phyloP scores from a whole-genome alignment of 2,113 vertebrate genomes.

The Leptocoma aspasia region DNA sequence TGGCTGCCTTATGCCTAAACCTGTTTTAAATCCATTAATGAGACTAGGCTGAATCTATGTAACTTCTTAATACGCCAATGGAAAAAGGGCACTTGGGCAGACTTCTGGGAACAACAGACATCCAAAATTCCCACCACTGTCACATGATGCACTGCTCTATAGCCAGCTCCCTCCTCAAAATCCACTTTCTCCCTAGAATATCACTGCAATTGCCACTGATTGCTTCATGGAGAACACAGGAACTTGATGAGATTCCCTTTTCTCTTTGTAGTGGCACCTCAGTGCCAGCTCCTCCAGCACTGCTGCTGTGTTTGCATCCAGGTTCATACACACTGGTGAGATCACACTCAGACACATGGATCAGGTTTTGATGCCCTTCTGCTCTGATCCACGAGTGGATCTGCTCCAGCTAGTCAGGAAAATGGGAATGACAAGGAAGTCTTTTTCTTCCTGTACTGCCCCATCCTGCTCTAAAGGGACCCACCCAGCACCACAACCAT shows the following conservation, averaged over 20 bases:
- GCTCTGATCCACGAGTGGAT: rapidly evolving
- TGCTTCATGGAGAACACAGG: background rate
- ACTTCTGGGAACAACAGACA: background rate
- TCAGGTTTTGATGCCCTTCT: background rate
- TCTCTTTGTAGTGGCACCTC: background rate
- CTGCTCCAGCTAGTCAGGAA: background rate
- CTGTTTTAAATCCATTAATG: slow-evolving; percentile 31
- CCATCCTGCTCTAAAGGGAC: background rate
- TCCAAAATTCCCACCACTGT: background rate
- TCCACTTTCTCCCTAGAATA: background rate
- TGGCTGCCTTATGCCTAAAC: background rate
- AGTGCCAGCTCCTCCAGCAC: background rate
- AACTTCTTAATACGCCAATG: background rate
- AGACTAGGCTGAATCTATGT: background rate
- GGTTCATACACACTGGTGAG: rapidly evolving
- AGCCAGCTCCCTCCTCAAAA: background rate
- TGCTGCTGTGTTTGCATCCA: rapidly evolving
- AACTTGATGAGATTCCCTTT: background rate
- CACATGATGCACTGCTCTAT: background rate
- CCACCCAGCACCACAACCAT: background rate
- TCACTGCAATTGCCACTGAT: background rate
- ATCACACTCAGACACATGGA: background rate
- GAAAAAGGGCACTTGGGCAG: background rate
- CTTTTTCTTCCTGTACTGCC: background rate
- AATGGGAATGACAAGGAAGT: background rate